phyloP scores from a whole-genome alignment of 1,140 invertebrate species.

The Trachymyrmex septentrionalis region DNA sequence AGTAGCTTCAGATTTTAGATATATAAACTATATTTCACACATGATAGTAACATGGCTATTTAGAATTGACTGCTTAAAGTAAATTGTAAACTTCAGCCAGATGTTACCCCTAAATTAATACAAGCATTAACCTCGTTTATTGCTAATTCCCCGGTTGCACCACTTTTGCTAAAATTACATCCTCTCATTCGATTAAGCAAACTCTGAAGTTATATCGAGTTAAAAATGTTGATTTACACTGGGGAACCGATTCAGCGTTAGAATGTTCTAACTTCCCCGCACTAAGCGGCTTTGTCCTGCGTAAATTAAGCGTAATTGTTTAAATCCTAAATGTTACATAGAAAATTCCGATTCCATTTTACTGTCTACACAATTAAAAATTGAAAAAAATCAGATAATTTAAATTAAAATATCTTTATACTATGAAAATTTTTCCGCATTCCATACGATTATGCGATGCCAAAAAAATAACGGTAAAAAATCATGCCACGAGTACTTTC shows the following conservation, averaged over 20 bases:
- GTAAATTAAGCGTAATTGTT: conserved; percentile 51
- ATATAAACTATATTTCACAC: neutral
- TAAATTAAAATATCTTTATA: neutral
- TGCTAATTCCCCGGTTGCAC: conserved; percentile 50
- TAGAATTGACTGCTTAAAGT: conserved; percentile 47
- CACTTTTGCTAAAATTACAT: conserved; percentile 52
- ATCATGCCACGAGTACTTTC: neutral
- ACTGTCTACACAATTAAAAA: neutral
- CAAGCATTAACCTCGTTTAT: conserved; percentile 60
- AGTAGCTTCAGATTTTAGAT: neutral
- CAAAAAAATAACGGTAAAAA: conserved; percentile 7
- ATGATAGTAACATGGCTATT: neutral
- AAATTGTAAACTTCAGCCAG: conserved; percentile 48
- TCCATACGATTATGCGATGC: neutral
- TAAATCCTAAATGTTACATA: neutral
- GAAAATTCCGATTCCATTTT: conserved; percentile 8
- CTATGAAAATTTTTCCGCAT: neutral
- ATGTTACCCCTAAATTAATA: conserved; percentile 60
- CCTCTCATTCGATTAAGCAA: conserved; percentile 64
- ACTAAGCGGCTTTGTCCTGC: conserved; percentile 57
- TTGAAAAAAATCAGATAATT: neutral
- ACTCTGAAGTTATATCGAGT: conserved; percentile 59
- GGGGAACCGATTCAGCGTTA: conserved; percentile 48
- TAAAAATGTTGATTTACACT: conserved; percentile 64
- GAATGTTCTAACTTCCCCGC: conserved; percentile 47